Evolutionary conservation across 2,113 vertebrate genomes (phyloP).

Genomic region (Grus americana): DNA sequence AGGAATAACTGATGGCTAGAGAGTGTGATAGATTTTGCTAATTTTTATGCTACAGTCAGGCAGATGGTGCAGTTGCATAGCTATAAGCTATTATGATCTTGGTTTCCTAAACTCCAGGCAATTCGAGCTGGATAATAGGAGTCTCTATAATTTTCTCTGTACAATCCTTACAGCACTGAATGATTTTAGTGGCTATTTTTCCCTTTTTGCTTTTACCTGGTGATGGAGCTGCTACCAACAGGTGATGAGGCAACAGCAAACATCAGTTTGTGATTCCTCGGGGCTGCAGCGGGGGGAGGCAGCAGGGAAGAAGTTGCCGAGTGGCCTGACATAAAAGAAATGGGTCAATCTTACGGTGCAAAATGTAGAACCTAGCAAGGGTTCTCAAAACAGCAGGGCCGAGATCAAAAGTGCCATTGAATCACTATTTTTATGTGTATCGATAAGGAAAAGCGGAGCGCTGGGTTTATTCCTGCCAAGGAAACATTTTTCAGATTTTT

Average conservation of each 20-base stretch:
- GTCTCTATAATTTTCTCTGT: background rate
- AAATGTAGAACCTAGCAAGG: background rate
- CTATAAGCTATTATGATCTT: background rate
- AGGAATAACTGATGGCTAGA: background rate
- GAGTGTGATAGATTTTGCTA: accelerated
- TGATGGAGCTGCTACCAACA: background rate
- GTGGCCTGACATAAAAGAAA: background rate
- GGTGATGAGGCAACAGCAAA: background rate
- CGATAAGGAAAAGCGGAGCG: background rate
- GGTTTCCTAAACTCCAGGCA: background rate
- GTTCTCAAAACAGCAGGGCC: background rate
- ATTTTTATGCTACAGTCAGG: background rate
- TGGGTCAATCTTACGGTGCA: accelerated
- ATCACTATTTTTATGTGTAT: background rate
- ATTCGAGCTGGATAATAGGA: background rate
- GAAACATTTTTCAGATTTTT: background rate
- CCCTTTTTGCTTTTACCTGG: background rate
- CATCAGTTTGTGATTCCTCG: background rate
- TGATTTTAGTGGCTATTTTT: background rate
- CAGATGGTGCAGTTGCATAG: background rate
- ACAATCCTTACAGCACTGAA: background rate
- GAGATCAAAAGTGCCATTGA: background rate
- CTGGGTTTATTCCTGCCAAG: background rate
- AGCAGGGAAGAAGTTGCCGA: background rate
- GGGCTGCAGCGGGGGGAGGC: background rate